Conservation (phyloP, 2,797 vertebrate species). For the Melanotaenia parkinsoni region DNA sequence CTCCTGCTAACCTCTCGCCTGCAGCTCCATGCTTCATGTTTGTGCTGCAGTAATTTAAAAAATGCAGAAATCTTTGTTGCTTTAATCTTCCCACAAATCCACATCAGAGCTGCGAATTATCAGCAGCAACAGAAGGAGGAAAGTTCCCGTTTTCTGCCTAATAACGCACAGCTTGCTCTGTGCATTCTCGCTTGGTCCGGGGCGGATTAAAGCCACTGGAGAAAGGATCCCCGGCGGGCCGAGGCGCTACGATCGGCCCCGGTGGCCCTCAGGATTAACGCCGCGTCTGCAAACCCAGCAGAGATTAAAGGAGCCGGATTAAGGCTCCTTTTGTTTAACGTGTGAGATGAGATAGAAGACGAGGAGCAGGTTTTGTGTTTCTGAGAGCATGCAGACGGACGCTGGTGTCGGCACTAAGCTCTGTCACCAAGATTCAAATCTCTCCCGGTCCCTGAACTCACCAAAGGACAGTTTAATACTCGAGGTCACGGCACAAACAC, state of each 20-base stretch:
- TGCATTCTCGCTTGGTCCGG: constrained; percentile 22
- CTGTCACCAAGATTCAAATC: constrained; percentile 43
- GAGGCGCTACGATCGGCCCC: constrained; percentile 26
- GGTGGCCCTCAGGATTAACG: constrained; percentile 63
- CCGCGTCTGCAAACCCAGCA: constrained; percentile 47
- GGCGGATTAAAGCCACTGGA: constrained; percentile 31
- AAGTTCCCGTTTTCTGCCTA: constrained; percentile 5
- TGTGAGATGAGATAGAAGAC: constrained; percentile 58
- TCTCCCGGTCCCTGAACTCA: constrained; percentile 47
- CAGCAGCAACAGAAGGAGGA: constrained; percentile 35
- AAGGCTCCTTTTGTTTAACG: constrained; percentile 70
- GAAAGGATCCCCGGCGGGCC: constrained; percentile 24
- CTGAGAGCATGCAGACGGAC: constrained; percentile 3
- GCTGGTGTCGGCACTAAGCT: constrained; percentile 31
- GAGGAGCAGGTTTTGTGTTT: constrained; percentile 43
- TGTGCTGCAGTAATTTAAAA: constrained; percentile 43
- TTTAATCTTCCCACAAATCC: constrained; percentile 60
- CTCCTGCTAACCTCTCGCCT: constrained; percentile 3
- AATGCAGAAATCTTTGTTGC: constrained; percentile 44
- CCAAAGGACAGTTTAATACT: constrained; percentile 6
- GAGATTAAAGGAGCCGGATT: constrained; percentile 65
- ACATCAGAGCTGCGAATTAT: constrained; percentile 44
- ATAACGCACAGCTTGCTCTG: constrained; percentile 1
- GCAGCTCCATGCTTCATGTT: constrained; percentile 31
- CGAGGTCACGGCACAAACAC: background rate